These are phyloP conservation scores for Luidia sarsii DNA, from an alignment of 53 echinoderm and acorn worm genomes.

Conservation along the genomic window DNA sequence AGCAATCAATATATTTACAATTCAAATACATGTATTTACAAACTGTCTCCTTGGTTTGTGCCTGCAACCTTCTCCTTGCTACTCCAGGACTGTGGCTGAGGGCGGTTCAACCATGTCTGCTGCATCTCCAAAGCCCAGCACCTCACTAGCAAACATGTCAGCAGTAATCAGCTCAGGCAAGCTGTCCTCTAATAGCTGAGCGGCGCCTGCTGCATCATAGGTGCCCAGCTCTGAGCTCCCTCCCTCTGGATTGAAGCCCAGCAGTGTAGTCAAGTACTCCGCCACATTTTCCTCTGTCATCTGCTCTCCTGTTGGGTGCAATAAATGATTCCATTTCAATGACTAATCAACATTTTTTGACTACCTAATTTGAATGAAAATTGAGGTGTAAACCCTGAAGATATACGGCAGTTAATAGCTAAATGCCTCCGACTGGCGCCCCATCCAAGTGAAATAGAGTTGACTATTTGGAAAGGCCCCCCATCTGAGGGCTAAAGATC, in stretches of 20 bases:
- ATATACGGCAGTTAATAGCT: too few species aligned
- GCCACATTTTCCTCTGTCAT: slow-evolving; percentile 91
- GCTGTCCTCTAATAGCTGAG: slow-evolving; percentile 81
- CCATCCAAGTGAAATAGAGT: too few species aligned
- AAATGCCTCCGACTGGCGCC: too few species aligned
- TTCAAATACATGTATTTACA: neutral
- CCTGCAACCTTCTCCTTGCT: too few species aligned
- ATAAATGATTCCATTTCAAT: too few species aligned
- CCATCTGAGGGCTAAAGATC: too few species aligned
- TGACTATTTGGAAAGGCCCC: too few species aligned
- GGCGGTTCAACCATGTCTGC: slow-evolving; percentile 45
- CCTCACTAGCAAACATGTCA: slow-evolving; percentile 87
- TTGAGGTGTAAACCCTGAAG: too few species aligned
- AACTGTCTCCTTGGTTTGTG: slow-evolving; percentile 21
- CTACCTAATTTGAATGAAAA: too few species aligned
- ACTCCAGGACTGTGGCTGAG: slow-evolving; percentile 4
- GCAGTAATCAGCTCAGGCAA: slow-evolving; percentile 89
- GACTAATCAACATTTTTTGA: too few species aligned
- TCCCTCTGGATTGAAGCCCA: slow-evolving; percentile 96
- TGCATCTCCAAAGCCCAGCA: slow-evolving; percentile 85
- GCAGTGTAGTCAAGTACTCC: slow-evolving; percentile 94
- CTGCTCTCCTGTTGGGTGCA: slow-evolving; percentile 94
- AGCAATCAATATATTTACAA: too few species aligned
- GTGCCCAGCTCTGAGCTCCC: slow-evolving; percentile 96
- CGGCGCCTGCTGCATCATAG: slow-evolving; percentile 66